Evolutionary conservation across 2,113 vertebrate genomes (phyloP).

Genomic region (Ceyx melanurus): DNA sequence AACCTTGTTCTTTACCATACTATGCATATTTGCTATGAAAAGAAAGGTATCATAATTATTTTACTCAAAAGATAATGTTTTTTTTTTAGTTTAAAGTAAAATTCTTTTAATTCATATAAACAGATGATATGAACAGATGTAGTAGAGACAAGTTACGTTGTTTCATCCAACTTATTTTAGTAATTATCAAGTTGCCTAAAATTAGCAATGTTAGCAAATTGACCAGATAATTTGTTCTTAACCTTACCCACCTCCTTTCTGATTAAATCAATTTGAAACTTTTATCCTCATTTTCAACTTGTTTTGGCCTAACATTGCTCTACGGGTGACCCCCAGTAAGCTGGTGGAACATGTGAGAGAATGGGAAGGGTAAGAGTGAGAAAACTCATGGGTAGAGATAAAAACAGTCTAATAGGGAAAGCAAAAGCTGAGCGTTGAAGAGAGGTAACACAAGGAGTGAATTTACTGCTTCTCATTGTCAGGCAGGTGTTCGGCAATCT

Average conservation of each 20-base stretch:
- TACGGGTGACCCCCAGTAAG: not conserved
- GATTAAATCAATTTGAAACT: not conserved
- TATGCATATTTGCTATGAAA: not conserved
- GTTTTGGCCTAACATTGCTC: not conserved
- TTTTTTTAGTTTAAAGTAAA: not conserved
- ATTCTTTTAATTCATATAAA: not conserved
- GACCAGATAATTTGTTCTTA: not conserved
- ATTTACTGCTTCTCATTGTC: fast-evolving
- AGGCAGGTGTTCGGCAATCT: not conserved
- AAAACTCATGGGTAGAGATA: fast-evolving
- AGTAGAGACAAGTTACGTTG: not conserved
- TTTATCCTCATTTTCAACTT: not conserved
- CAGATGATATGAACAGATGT: not conserved
- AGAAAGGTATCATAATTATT: not conserved
- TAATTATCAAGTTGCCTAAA: not conserved
- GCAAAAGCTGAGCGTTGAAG: fast-evolving
- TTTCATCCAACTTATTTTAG: not conserved
- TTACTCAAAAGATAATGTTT: not conserved
- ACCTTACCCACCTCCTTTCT: not conserved
- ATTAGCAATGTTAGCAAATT: not conserved
- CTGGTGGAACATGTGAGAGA: not conserved
- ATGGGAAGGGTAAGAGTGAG: not conserved
- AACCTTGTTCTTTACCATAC: not conserved
- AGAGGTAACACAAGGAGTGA: not conserved
- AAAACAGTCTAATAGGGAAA: not conserved